Evolutionary conservation across 2,113 vertebrate genomes (phyloP), one percentile per base, ranked within the genome.

Genomic region (Chaetura pelagica): DNA sequence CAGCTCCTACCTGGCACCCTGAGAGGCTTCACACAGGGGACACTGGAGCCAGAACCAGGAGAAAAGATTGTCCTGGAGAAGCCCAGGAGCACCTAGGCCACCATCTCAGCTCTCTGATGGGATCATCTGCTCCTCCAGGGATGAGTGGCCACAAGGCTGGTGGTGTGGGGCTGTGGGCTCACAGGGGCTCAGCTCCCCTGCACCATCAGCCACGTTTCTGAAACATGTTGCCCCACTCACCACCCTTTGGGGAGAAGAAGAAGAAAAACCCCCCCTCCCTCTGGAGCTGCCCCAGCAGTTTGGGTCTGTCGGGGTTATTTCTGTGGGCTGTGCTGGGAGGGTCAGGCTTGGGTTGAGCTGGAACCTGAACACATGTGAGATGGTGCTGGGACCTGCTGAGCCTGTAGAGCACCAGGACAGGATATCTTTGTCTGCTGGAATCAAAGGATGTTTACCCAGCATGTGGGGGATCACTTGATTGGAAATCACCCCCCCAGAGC

Each of bases 401-500:
- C 68, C 61, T 0, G 54, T 11, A 2, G 23, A 58, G 92, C 58
- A 88, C 91, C 72, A 24, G 5, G 77, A 80, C 54, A 90, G 58
- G 49, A 48, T 42, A 89, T 42, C 89, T 68, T 61, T 90, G 89
- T 90, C 40, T 91, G 71, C 57, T 57, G 6, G 0, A 46, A 27
- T 30, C 81, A 83, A 77, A 91, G 78, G 67, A 27, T 91, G 81
- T 89, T 94, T 55, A 46, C 34, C n/a, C 85, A 80, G 79, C 85
- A 42, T 52, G 75, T 29, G 77, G 71, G 71, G 55, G 72, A 84
- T 93, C 92, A 90, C 89, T 85, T 91, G 91, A 91, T 48, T 59
- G 87, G 74, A 59, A 93, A 86, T 69, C 21, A n/a, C 87, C 73
- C 35, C 87, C 58, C 46, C 84, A 82, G 84, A 96, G 84, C 81